Conservation (phyloP, 2,113 vertebrate genomes). For the Agapornis roseicollis region DNA sequence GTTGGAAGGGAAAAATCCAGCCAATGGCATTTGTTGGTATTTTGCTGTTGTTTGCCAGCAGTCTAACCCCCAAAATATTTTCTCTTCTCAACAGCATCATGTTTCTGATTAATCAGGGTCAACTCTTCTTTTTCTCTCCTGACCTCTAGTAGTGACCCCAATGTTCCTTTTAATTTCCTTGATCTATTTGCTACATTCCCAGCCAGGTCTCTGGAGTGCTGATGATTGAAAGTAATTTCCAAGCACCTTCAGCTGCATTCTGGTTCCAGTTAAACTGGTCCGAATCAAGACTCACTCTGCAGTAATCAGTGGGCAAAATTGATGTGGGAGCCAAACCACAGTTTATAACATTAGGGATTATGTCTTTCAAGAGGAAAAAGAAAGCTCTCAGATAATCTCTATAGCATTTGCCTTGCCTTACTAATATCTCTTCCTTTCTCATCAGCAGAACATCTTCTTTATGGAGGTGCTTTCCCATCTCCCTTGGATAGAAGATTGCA, state of each 20-base stretch:
- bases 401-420: background rate
- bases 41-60: conserved; percentile 41
- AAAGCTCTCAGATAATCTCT: background rate
- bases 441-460: background rate
- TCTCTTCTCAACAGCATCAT: conserved; percentile 20
- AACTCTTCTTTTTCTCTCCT: conserved; percentile 24
- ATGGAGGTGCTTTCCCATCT: background rate
- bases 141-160: conserved; percentile 25
- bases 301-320: background rate
- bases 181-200: conserved; percentile 54
- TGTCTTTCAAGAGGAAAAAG: conserved; percentile 1
- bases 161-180: conserved; percentile 63
- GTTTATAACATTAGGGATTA: conserved; percentile 9
- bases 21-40: conserved; percentile 39
- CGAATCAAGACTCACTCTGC: background rate
- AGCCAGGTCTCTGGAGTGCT: conserved; percentile 41
- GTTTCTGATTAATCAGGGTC: conserved; percentile 57
- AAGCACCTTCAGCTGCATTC: conserved; percentile 31
- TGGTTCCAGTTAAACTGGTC: conserved; percentile 17
- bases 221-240: conserved; percentile 32
- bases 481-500: background rate
- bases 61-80: conserved; percentile 45
- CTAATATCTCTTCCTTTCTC: background rate
- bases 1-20: conserved; percentile 53
- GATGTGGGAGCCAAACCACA: background rate